These are phyloP conservation scores for Patella pellucida DNA, from an alignment of 2,888 invertebrate genomes.

Conservation along the genomic window DNA sequence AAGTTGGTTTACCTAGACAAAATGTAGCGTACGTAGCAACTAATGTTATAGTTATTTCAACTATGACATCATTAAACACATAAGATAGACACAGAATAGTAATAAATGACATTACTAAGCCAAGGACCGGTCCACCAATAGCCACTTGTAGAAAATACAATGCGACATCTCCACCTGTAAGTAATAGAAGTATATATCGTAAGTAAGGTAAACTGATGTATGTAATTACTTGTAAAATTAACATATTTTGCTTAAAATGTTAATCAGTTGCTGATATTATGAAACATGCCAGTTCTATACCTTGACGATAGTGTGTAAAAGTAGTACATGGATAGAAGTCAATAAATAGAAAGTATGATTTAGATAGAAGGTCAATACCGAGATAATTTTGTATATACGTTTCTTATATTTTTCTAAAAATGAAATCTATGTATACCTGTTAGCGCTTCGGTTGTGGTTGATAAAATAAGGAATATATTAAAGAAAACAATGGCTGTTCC, in stretches of 20 bases:
- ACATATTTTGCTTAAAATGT: no score
- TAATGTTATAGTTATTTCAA: constrained; percentile 71
- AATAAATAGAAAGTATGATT: no score
- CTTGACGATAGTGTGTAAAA: no score
- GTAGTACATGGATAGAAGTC: no score
- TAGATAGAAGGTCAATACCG: no score
- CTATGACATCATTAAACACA: constrained; percentile 70
- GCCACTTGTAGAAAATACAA: constrained; percentile 59
- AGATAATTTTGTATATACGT: no score
- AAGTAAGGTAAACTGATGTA: no score
- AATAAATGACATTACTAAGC: constrained; percentile 68
- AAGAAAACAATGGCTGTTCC: constrained; percentile 72
- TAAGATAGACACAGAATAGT: constrained; percentile 64
- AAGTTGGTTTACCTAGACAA: constrained; percentile 56
- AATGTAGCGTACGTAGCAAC: constrained; percentile 71
- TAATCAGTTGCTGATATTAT: no score
- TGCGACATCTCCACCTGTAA: constrained; percentile 49
- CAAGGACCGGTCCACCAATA: constrained; percentile 67
- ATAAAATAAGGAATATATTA: constrained; percentile 60
- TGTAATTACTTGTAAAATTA: no score
- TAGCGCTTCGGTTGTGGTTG: constrained; percentile 38
- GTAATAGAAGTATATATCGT: background rate
- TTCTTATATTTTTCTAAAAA: no score
- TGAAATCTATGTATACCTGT: constrained; percentile 26
- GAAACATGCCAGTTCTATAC: no score